phyloP scores from a whole-genome alignment of 2,113 vertebrate genomes.

The Brienomyrus longianalis region DNA sequence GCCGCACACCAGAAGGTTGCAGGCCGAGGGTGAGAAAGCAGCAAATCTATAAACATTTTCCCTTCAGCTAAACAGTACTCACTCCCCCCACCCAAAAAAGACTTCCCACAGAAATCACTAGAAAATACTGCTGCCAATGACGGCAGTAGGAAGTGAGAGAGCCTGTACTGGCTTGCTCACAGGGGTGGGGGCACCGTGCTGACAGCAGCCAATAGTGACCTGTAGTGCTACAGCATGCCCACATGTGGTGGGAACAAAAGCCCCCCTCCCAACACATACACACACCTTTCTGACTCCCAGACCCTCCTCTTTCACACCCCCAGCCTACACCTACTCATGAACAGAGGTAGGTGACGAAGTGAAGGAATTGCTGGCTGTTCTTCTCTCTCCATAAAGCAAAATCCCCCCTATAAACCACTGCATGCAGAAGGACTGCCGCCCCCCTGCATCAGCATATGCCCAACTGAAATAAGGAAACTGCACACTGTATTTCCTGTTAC shows the following conservation, averaged over 20 bases:
- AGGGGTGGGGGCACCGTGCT: neutral
- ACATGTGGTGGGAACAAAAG: neutral
- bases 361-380: neutral
- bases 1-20: neutral
- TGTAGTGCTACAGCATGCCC: neutral
- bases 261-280: neutral
- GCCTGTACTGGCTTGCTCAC: neutral
- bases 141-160: neutral
- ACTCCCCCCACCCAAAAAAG: neutral
- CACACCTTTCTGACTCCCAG: neutral
- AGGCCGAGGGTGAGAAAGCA: neutral
- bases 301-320: neutral
- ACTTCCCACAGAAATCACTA: neutral
- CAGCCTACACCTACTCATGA: neutral
- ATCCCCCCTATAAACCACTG: neutral
- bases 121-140: neutral
- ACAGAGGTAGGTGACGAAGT: neutral
- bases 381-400: neutral
- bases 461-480: neutral
- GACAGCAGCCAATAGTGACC: neutral
- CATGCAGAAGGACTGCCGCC: neutral
- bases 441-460: neutral
- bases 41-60: neutral
- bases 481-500: neutral
- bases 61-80: neutral